Conservation (phyloP, 2,113 vertebrate species). For the Cariama cristata region DNA sequence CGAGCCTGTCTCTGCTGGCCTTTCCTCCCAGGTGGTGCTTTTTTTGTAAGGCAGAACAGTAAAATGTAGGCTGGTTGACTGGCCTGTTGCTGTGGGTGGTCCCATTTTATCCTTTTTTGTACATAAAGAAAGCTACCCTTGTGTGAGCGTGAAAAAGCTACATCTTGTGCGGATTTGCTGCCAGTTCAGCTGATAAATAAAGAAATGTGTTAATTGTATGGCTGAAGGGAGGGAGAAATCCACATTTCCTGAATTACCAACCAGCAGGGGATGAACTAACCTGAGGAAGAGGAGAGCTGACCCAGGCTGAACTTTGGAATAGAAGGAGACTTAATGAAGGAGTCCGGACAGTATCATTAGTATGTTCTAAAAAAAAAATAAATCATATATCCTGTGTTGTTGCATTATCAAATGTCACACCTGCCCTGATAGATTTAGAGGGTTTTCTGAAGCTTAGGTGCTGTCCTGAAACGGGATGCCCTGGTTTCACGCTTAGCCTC, state of each 20-base stretch:
- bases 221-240: background rate
- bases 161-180: background rate
- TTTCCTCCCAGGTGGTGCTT: background rate
- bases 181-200: background rate
- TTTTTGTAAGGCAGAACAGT: background rate
- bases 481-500: background rate
- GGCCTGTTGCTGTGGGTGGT: fast-evolving
- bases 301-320: background rate
- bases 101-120: background rate
- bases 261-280: background rate
- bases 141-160: background rate
- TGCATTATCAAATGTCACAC: background rate
- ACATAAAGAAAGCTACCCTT: background rate
- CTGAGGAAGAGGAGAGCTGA: background rate
- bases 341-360: background rate
- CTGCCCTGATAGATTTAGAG: background rate
- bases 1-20: background rate
- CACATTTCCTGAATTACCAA: background rate
- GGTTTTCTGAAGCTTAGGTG: background rate
- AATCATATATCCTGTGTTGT: fast-evolving
- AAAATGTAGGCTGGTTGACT: background rate
- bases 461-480: background rate
- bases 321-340: background rate
- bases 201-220: background rate
- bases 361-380: background rate